Evolutionary conservation across 92 coral and sea anemone genomes (phyloP), one percentile per base, ranked within the genome.

Genomic region (Porites lobata): DNA sequence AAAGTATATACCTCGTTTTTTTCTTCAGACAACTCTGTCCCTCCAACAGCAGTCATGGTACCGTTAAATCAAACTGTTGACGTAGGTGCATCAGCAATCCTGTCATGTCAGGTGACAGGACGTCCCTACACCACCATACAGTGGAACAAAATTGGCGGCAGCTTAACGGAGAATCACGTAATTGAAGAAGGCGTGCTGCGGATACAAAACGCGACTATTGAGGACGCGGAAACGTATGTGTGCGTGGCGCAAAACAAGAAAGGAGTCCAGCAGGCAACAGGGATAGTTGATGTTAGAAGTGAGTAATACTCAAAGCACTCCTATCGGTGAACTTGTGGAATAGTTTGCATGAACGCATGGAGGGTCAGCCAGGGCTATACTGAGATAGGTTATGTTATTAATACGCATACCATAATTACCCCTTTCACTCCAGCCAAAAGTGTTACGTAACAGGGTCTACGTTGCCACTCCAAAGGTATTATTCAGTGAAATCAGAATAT

Each of bases 81-180:
- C 26, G 98, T 94, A 83, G 96, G 98, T 10, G 80, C 86, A 3
- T 43, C 71, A 17, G 90, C 96, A 10, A 71, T 77, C 24, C 76
- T 97, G 14, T 82, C 94, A 15, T 97, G 99, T 72, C 72, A 90
- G n/a, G 94, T 93, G 50, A 89, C 93, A 22, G 99, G 99, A 18
- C 89, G 69, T 14, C 97, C 98, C 15, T 52, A 82, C 84, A 94
- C 98, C 67, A 64, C 82, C 56, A 82, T 95, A 54, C 79, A 87
- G 66, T 97, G 99, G 99, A 95, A 75, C 86, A 93, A 94, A 71
- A 94, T 96, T 47, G 99, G 98, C 64, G 95, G 92, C 7, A 91
- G 86, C 52, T 84, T 97, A 47, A 77, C 83, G 50, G 85, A 85
- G 22, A 92, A 89, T 69, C 96, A 95, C 69, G 88, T 89, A 18